Evolutionary conservation across 1,140 invertebrate genomes (phyloP), one percentile per base, ranked within the genome.

Genomic region (Harpegnathos saltator): DNA sequence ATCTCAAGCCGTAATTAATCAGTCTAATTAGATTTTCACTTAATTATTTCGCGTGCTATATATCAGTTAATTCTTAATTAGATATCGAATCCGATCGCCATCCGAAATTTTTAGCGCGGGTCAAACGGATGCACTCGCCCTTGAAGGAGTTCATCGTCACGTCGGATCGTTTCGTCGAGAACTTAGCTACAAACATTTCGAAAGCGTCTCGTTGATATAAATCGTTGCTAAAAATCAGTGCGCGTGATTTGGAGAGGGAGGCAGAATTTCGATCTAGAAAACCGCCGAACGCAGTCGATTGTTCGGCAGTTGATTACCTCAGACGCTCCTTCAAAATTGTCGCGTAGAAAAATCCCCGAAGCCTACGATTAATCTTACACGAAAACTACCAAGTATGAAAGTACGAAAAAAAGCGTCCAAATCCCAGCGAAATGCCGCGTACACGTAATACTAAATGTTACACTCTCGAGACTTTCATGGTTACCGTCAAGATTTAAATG

Each of bases 201-300:
- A 80, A 69, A 50, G 14, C 15, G 14, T 78, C 24, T 82, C 71
- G 75, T 88, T 82, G 85, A 56, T 50, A 33, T 63, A n/a, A n/a
- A 85, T 88, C 77, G 83, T 87, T 88, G 73, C 85, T 44, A 81
- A 61, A 74, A 56, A 82, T 86, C 54, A 77, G 22, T 65, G 19
- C 33, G 48, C 48, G 7, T 78, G 22, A 48, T 82, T 68, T 58
- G 33, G 56, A 65, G 24, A 29, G 65, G 54, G 62, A 58, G 19
- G 26, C 15, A 62, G 3, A 75, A 62, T 29, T 3, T 66, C 14
- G 14, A 63, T 58, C 9, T 33, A n/a, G 69, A 69, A 29, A 17
- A 59, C 29, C 44, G 56, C 33, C 33, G 48, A 61, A 12, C 12
- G 26, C 22, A 26, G 15, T 82, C 24, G 26, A 5, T 22, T 29